Conservation (phyloP, 30 jellyfish, hydroid and myxozoan species). For the Pseudorhiza aurosa region DNA sequence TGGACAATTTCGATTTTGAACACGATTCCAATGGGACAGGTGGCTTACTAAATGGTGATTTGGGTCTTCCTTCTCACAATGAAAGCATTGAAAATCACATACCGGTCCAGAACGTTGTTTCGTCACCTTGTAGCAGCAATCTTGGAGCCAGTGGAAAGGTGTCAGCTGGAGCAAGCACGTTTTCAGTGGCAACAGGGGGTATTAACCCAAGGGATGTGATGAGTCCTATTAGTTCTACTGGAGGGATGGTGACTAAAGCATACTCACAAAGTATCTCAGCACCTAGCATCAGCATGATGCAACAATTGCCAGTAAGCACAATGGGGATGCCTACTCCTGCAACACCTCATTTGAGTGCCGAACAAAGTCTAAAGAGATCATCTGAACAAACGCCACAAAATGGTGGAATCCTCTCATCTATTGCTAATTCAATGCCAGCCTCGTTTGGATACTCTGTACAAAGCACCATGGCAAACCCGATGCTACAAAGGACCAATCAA, state of each 20-base stretch:
- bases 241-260: conserved; percentile 30
- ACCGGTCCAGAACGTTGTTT: conserved; percentile 30
- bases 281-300: conserved; percentile 51
- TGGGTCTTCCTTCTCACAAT: conserved; percentile 44
- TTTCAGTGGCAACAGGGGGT: conserved; percentile 42
- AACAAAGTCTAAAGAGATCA: conserved; percentile 33
- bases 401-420: conserved; percentile 52
- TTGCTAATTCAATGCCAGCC: conserved; percentile 46
- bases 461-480: conserved; percentile 38
- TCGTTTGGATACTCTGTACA: conserved; percentile 60
- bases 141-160: conserved; percentile 62
- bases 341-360: conserved; percentile 88
- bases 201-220: conserved; percentile 40
- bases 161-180: conserved; percentile 31
- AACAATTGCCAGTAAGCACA: conserved; percentile 83
- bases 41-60: conserved; percentile 69
- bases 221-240: conserved; percentile 22
- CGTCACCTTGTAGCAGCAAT: conserved; percentile 56
- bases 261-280: conserved; percentile 29
- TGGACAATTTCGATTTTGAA: conserved; percentile 72
- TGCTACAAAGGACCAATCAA: conserved; percentile 18
- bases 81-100: conserved; percentile 3
- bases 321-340: conserved; percentile 95
- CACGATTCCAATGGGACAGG: conserved; percentile 46
- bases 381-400: conserved; percentile 55